Conservation (phyloP, 2,888 invertebrate species). For the Eutolmus rufibarbis region DNA sequence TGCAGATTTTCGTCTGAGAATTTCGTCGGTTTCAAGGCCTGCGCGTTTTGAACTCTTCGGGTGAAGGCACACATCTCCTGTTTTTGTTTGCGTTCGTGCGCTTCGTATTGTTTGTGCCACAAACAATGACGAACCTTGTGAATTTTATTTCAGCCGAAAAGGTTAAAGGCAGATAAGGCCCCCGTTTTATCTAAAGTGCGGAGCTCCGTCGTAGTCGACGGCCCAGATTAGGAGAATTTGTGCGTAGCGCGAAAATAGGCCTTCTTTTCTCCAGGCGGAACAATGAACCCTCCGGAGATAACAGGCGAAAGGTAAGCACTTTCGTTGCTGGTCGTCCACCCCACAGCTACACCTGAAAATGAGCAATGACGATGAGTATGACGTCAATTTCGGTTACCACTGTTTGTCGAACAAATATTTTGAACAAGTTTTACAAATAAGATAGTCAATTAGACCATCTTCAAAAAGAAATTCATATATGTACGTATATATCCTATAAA, state of each 20-base stretch:
- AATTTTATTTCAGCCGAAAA: constrained; percentile 23
- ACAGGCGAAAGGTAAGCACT: not conserved
- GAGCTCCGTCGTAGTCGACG: not conserved
- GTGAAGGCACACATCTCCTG: constrained; percentile 19
- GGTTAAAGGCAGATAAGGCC: constrained; percentile 33
- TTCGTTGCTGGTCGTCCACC: not conserved
- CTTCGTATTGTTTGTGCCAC: constrained; percentile 6
- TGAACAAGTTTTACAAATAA: no score
- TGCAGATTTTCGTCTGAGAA: constrained; percentile 44
- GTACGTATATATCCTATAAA: not conserved
- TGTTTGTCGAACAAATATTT: not conserved
- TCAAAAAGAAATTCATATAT: not conserved
- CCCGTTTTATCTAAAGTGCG: constrained; percentile 13
- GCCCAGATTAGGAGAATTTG: constrained; percentile 1
- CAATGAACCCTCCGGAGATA: not conserved
- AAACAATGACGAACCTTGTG: constrained; percentile 35
- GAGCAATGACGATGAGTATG: not conserved
- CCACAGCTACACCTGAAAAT: not conserved
- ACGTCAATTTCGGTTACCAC: not conserved
- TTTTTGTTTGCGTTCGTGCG: constrained; percentile 29
- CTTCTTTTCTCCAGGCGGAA: not conserved
- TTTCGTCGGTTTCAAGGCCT: constrained; percentile 42
- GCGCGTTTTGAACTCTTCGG: not conserved
- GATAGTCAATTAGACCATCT: no score
- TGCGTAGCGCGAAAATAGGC: not conserved